A percentile compares a stretch with the other conserved stretches of the same genome.
Conservation (phyloP, 1,140 invertebrate species). For the Trigoniulus corallinus region DNA sequence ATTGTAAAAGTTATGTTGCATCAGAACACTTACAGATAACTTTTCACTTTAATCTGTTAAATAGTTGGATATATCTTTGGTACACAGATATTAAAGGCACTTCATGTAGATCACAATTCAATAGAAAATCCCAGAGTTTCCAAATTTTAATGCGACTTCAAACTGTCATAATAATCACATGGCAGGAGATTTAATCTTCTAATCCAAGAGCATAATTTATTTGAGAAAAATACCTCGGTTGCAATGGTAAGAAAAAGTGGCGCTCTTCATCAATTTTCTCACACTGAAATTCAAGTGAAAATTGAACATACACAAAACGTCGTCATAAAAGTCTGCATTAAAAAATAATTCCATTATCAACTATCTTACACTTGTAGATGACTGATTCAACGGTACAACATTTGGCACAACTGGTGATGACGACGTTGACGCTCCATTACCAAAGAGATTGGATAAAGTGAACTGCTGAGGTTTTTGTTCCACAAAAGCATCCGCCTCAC, state of each 20-base stretch:
- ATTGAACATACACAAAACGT: background rate
- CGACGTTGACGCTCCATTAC: slow-evolving; percentile 12
- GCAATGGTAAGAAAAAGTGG: slow-evolving; percentile 34
- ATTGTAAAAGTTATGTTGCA: too few species aligned
- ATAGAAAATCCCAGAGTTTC: too few species aligned
- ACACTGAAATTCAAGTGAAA: slow-evolving; percentile 29
- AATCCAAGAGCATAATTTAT: slow-evolving; percentile 27
- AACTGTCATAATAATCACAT: too few species aligned
- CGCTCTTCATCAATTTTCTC: slow-evolving; percentile 29
- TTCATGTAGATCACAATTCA: too few species aligned
- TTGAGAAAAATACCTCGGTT: slow-evolving; percentile 34
- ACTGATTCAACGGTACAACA: background rate
- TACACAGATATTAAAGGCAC: too few species aligned
- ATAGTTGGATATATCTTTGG: too few species aligned
- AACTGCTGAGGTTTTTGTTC: slow-evolving; percentile 5
- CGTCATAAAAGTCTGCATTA: slow-evolving; percentile 2
- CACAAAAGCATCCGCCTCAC: background rate
- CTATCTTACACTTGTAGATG: background rate
- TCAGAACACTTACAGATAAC: too few species aligned
- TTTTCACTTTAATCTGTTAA: too few species aligned
- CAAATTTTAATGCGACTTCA: too few species aligned
- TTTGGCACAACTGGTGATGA: background rate
- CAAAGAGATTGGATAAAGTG: slow-evolving; percentile 10
- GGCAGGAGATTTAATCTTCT: slow-evolving; percentile 12
- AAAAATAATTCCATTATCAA: background rate